These are phyloP conservation scores for Rhodinocichla rosea DNA, from an alignment of 2,113 vertebrate genomes.

Conservation along the genomic window DNA sequence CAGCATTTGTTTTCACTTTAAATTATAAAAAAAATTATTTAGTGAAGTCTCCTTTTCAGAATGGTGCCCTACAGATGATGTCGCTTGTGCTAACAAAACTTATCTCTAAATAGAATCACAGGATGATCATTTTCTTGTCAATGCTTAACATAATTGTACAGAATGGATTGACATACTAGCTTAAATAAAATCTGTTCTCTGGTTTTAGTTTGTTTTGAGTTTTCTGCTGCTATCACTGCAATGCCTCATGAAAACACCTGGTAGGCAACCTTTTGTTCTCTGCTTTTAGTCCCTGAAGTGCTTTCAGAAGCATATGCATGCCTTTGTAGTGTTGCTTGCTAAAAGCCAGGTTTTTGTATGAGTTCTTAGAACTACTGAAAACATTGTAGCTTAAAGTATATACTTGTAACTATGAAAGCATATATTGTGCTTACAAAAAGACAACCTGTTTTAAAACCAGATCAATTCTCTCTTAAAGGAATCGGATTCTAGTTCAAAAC, in stretches of 20 bases:
- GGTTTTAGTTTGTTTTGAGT: neutral
- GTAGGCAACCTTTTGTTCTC: neutral
- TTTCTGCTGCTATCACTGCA: neutral
- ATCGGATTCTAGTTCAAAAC: conserved; percentile 24
- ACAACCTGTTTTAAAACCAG: neutral
- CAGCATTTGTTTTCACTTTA: neutral
- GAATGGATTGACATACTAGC: neutral
- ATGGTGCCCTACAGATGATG: neutral
- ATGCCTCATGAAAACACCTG: neutral
- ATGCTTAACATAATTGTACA: neutral
- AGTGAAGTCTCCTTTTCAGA: neutral
- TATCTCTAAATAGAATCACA: neutral
- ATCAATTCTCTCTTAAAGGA: conserved; percentile 53
- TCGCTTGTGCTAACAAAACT: neutral
- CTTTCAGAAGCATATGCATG: neutral
- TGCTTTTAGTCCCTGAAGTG: neutral
- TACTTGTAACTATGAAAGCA: neutral
- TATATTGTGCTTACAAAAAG: neutral
- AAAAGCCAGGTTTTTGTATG: neutral
- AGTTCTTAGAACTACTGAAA: neutral
- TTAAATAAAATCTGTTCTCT: neutral
- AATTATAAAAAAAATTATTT: neutral
- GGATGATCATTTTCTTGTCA: neutral
- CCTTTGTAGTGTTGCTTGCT: neutral
- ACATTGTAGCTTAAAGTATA: neutral